These are phyloP conservation scores for Antrozous pallidus DNA, from an alignment of 2,797 vertebrate species.

Conservation along the genomic window DNA sequence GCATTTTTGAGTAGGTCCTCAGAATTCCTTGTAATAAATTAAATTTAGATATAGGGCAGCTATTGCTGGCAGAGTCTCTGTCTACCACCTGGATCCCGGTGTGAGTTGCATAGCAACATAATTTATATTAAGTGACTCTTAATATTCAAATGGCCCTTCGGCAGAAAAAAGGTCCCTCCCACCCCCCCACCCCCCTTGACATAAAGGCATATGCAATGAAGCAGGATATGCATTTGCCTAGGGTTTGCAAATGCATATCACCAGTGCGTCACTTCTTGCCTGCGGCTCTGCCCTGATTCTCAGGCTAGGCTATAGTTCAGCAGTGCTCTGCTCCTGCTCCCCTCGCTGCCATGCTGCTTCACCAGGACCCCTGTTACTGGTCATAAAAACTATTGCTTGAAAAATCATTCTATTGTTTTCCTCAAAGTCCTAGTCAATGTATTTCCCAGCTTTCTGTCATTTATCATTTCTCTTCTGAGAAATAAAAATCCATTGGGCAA, in stretches of 20 bases:
- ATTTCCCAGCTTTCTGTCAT: not conserved
- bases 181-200: not conserved
- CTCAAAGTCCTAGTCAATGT: not conserved
- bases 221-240: not conserved
- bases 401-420: not conserved
- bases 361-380: too few relatives aligned
- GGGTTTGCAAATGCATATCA: not conserved
- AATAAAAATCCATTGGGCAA: not conserved
- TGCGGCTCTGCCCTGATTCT: not conserved
- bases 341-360: fast-evolving
- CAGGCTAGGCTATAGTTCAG: not conserved
- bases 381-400: not conserved
- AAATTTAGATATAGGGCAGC: too few relatives aligned
- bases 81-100: too few relatives aligned
- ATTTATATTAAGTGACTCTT: too few relatives aligned
- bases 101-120: too few relatives aligned
- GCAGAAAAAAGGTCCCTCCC: too few relatives aligned
- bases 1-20: too few relatives aligned
- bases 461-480: not conserved
- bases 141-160: too few relatives aligned
- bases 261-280: not conserved
- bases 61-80: too few relatives aligned
- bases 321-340: not conserved
- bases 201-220: not conserved
- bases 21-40: too few relatives aligned